Percentiles rank a stretch among this genome's conserved stretches.
Conservation (phyloP, 2,113 vertebrate species). For the Glareola pratincola region DNA sequence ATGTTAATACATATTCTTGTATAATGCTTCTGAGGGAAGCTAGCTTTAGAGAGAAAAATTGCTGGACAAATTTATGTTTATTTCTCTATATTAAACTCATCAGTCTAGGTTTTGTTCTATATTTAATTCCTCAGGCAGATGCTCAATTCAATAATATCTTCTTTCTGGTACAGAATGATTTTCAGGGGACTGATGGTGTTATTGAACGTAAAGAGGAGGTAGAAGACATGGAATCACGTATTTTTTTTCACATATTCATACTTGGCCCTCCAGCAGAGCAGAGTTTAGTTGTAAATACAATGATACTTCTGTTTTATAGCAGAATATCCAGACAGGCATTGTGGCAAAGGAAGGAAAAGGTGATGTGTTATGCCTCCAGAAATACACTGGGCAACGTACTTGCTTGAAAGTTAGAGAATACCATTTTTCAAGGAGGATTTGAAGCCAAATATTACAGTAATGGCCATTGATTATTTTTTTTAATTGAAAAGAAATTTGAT, state of each 20-base stretch:
- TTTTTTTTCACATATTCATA: neutral
- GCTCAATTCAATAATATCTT: neutral
- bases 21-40: neutral
- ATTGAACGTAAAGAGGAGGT: neutral
- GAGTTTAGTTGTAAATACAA: neutral
- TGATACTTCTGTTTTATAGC: neutral
- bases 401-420: neutral
- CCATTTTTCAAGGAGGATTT: neutral
- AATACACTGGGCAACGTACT: neutral
- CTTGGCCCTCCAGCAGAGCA: neutral
- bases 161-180: neutral
- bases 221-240: neutral
- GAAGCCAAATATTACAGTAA: neutral
- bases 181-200: neutral
- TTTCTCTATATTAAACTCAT: constrained; percentile 32
- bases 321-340: neutral
- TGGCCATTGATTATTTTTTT: neutral
- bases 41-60: constrained; percentile 13
- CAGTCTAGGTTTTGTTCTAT: neutral
- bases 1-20: neutral
- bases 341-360: neutral
- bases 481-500: neutral
- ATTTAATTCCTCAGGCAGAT: neutral
- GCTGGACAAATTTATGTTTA: neutral
- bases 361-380: neutral